These are phyloP conservation scores for Aphelenchoides bicaudatus DNA, from an alignment of 2,888 invertebrate genomes.

Conservation along the genomic window DNA sequence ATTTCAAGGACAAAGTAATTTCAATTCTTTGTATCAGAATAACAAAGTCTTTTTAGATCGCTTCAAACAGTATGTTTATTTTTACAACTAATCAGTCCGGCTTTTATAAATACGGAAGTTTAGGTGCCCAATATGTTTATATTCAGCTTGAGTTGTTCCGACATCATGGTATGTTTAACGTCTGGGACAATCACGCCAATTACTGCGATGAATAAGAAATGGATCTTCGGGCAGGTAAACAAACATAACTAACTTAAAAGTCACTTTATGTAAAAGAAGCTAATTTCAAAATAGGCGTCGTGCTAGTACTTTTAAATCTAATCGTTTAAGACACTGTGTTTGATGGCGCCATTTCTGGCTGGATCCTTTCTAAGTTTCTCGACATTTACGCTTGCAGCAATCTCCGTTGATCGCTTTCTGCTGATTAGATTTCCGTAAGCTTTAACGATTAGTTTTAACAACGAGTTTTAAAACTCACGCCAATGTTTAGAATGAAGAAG, in stretches of 20 bases:
- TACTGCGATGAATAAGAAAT: slow-evolving; percentile 56
- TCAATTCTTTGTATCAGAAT: not conserved
- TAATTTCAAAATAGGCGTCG: slow-evolving; percentile 14
- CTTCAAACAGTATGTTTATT: no score
- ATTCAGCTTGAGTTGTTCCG: slow-evolving; percentile 53
- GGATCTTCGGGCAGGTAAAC: slow-evolving; percentile 47
- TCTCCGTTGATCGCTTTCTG: slow-evolving; percentile 50
- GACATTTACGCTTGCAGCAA: slow-evolving; percentile 55
- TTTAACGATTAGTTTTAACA: no score
- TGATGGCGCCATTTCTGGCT: slow-evolving; percentile 14
- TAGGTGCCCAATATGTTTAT: slow-evolving; percentile 59
- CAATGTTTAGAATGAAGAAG: slow-evolving; percentile 57
- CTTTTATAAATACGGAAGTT: no score
- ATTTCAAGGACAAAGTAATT: slow-evolving; percentile 53
- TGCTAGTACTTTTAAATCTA: no score
- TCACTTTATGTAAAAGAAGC: not conserved
- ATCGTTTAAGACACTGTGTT: no score
- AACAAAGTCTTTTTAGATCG: slow-evolving; percentile 36
- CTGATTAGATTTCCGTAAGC: slow-evolving; percentile 57
- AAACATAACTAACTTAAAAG: slow-evolving; percentile 1
- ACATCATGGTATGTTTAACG: slow-evolving; percentile 56
- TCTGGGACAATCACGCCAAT: slow-evolving; percentile 59
- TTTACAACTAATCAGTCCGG: no score
- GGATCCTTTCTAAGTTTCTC: slow-evolving; percentile 45
- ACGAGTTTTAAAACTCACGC: no score